Base-by-base conservation (phyloP, 2,888 invertebrate species). In the Napeogenes inachia region DNA sequence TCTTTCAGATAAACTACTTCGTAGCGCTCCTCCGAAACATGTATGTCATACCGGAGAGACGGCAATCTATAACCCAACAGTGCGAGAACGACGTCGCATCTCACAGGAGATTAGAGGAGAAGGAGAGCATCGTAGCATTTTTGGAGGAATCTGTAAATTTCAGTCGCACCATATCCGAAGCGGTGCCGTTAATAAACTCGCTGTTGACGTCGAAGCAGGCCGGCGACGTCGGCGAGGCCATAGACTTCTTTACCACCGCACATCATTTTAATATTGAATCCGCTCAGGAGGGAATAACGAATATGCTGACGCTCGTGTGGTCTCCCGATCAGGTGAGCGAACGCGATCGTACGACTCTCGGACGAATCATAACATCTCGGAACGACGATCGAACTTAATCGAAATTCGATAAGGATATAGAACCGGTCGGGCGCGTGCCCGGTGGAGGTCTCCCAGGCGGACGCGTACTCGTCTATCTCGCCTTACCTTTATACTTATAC, bases 211-310 rank as follows among this genome's bases (percentile, higher is more conserved):
- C 95, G 0, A 93, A 93, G 69, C 93, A 93, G 66, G 92, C 94
- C 4, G 92, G 95, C 0, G 98, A 98, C 80, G 95, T 97, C 13
- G 92, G 94, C 60, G 98, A 98, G 80, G 95, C 98, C 0, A 95
- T 98, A 35, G 94, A 96, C 64, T 97, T 98, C 79, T 95, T 98
- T 71, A 95, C 96, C 0, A 93, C 94, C 0, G 95, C 96, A 0
- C 94, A 93, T 75, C 92, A 95, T 68, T 96, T 96, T 75, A 93
- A 94, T 60, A 93, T 97, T n/a, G 92, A 93, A 65, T 93, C 93
- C 58, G 94, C 95, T 3, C 92, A 93, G 70, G 75, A 85, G 45
- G 97, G 96, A 2, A 93, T 97, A 64, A 91, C 93, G 63, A 93
- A 93, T 72, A 96, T 97, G 95, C 81, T 97, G 69, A 89, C 92